phyloP scores from a whole-genome alignment of 2,888 invertebrate species.

The Cheilosia impressa region DNA sequence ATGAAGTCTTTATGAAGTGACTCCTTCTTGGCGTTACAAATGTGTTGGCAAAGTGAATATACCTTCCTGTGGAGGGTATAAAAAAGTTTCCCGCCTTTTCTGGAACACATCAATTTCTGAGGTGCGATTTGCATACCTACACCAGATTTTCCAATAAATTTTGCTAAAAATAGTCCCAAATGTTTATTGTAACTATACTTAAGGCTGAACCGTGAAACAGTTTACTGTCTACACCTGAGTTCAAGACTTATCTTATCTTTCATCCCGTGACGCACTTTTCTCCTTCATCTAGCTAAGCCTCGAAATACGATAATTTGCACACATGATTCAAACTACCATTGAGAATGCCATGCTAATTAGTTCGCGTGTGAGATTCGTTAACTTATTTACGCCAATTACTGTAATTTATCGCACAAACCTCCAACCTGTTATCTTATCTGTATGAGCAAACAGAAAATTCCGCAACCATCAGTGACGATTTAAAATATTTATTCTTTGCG shows the following conservation, averaged over 20 bases:
- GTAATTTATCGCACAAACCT: slow-evolving; percentile 27
- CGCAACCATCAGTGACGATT: slow-evolving; percentile 47
- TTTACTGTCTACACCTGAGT: background rate
- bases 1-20: too few species aligned
- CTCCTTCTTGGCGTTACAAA: too few species aligned
- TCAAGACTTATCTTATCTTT: background rate
- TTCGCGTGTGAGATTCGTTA: slow-evolving; percentile 11
- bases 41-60: too few species aligned
- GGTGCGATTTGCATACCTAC: too few species aligned
- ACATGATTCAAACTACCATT: background rate
- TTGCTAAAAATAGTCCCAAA: too few species aligned
- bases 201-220: too few species aligned
- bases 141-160: too few species aligned
- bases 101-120: too few species aligned
- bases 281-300: background rate
- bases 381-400: slow-evolving; percentile 1
- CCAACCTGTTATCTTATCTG: slow-evolving; percentile 47
- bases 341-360: slow-evolving; percentile 7
- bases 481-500: slow-evolving; percentile 27
- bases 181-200: too few species aligned
- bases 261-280: background rate
- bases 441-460: slow-evolving; percentile 26
- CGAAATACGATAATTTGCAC: background rate
- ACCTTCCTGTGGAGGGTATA: too few species aligned
- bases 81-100: too few species aligned